Percentiles rank a stretch among this genome's conserved stretches.
phyloP scores from a whole-genome alignment of 2,888 invertebrate species.

The Andricus quercusramuli region DNA sequence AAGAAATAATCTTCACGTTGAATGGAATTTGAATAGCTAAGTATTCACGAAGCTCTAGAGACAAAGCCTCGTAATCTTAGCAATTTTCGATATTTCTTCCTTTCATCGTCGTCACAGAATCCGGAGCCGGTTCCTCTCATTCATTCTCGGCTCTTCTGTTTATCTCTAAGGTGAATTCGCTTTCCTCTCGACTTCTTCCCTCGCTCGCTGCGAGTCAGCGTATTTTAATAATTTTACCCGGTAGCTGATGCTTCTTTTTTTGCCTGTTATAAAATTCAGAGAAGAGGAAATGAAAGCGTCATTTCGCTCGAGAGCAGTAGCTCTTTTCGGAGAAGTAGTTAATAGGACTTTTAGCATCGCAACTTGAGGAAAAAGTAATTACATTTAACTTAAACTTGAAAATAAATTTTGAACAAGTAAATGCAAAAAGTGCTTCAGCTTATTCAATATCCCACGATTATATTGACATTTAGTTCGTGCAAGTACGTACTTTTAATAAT shows the following conservation, averaged over 20 bases:
- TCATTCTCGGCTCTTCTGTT: constrained; percentile 29
- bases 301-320: not conserved
- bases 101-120: constrained; percentile 14
- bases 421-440: no score
- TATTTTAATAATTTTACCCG: constrained; percentile 39
- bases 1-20: not conserved
- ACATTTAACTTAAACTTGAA: not conserved
- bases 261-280: constrained; percentile 21
- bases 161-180: constrained; percentile 22
- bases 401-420: not conserved
- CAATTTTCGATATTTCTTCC: constrained; percentile 27
- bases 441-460: no score
- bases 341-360: not conserved
- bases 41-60: not conserved
- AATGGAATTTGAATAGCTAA: constrained; percentile 13
- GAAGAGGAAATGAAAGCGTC: constrained; percentile 27
- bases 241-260: constrained; percentile 36
- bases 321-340: constrained; percentile 2
- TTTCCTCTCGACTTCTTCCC: not conserved
- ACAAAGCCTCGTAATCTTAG: constrained; percentile 8
- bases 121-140: constrained; percentile 1
- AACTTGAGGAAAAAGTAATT: not conserved
- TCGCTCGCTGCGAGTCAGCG: constrained; percentile 13
- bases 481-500: no score
- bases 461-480: no score